Base-by-base conservation (phyloP, 2,797 vertebrate genomes). In the Valencia hispanica region DNA sequence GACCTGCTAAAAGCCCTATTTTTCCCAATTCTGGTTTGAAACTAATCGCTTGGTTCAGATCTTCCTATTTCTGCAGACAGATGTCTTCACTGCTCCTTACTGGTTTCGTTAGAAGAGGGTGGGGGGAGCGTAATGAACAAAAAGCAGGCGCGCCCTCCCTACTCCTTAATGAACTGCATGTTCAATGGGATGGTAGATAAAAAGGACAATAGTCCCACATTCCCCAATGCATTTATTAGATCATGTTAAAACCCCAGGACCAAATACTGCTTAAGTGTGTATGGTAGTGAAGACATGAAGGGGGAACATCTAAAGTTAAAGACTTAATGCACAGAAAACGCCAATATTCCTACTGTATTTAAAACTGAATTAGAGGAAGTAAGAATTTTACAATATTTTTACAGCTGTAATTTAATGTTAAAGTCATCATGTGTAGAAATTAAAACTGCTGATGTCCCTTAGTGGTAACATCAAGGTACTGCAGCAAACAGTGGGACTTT, bases 201-300 rank as follows among this genome's bases (percentile, higher is more conserved):
- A 84, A 61, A 55, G 55, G 59, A 78, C 50, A 69, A 71, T 45
- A 47, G 59, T 77, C 53, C 68, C 39, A 80, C 66, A 81, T 82
- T 80, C 74, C 72, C 73, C 41, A 25, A 41, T 47, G 53, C 32
- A 68, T 25, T 78, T 22, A 73, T 76, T 39, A 70, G 34, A 74
- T 47, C 25, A 17, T 78, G 72, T 72, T 72, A 68, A 59, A 32
- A 39, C n/a, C 72, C 50, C 32, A 41, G 53, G n/a, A 51, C 41
- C 25, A 77, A 53, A 78, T 76, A 41, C 20, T 20, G 43, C 43
- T 48, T 17, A 43, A 47, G 61, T 51, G 80, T 79, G 79, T 70
- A 12, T 32, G 47, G 14, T 12, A 68, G 57, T 47, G 45, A 79
- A 32, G 27, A 79, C 41, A 51, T 70, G 43, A 27, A n/a, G 27